Percentiles rank a stretch among this genome's conserved stretches.
phyloP scores from a whole-genome alignment of 2,797 vertebrate genomes.

The Ispidina picta region DNA sequence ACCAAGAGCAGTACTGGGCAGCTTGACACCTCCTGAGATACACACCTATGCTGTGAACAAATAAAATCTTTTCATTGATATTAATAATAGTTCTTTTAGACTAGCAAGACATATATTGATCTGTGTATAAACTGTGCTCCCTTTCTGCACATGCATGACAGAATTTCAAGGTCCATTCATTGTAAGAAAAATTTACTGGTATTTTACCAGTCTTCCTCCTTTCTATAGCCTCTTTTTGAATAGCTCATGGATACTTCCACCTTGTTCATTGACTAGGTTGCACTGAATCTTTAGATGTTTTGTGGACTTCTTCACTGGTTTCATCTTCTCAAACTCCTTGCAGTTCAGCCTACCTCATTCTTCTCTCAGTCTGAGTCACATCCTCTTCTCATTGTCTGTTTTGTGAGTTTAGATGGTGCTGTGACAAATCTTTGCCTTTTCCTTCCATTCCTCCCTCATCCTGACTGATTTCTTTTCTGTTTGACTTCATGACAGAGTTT shows the following conservation, averaged over 20 bases:
- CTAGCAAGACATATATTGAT: background rate
- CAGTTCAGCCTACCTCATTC: background rate
- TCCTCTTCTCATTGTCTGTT: background rate
- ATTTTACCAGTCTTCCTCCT: background rate
- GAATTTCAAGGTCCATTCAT: background rate
- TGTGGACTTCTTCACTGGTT: background rate
- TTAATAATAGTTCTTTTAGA: background rate
- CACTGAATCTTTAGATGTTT: background rate
- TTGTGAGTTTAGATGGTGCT: background rate
- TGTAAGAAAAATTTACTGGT: background rate
- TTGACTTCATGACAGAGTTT: background rate
- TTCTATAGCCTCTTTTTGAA: background rate
- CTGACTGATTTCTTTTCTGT: background rate
- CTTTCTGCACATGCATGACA: background rate
- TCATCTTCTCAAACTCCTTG: background rate
- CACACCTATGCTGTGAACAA: background rate
- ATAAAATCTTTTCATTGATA: background rate
- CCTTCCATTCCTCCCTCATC: background rate
- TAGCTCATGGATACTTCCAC: background rate
- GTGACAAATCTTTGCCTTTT: rapidly evolving
- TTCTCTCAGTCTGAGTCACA: rapidly evolving
- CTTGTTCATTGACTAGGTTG: background rate
- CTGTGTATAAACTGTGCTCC: background rate
- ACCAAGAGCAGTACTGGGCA: background rate
- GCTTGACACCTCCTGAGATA: background rate